Base-by-base conservation (phyloP, 2,888 invertebrate species). In the Drosophila recens region DNA sequence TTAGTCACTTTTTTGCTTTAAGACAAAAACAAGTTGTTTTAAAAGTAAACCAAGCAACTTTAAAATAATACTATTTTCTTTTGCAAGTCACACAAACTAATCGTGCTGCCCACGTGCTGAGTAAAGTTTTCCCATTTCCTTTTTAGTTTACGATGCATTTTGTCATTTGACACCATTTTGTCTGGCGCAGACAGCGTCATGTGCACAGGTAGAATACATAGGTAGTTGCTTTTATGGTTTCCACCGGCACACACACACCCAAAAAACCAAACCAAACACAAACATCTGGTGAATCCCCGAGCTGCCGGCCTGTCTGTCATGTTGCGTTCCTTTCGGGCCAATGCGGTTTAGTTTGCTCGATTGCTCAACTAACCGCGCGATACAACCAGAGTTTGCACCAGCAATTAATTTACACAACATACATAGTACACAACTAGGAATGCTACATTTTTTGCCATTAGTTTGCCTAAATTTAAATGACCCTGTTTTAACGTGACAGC, bases 151-250 rank as follows among this genome's bases (percentile, higher is more conserved):
- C 89, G 75, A 72, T 85, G 88, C 86, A 79, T 72, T 86, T 78
- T 84, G 85, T 76, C 80, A 86, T 89, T 84, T 82, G 87, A 87
- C 89, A 87, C 86, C 84, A 87, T 87, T 86, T 84, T 72, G 87
- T 78, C 87, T 77, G 74, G 64, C 58, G 66, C 68, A 70, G 69
- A 62, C 70, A 54, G 53, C 62, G 66, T 61, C 64, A 64, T 23
- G 69, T 76, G 68, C 57, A 64, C 68, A 68, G 59, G 52, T 78
- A 45, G 30, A 30, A 30, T 30, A 43, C 56, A 66, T 64, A 59
- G 42, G 68, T 42, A 79, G 56, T 59, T 80, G 70, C 71, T 88
- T 85, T 81, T 85, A 88, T 86, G 87, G 87, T 83, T 88, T 85
- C 85, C 72, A 64, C 68, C 54, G 58, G 56, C 70, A 53, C 42